phyloP scores from a whole-genome alignment of 2,113 vertebrate genomes.

The Dasyprocta punctata region DNA sequence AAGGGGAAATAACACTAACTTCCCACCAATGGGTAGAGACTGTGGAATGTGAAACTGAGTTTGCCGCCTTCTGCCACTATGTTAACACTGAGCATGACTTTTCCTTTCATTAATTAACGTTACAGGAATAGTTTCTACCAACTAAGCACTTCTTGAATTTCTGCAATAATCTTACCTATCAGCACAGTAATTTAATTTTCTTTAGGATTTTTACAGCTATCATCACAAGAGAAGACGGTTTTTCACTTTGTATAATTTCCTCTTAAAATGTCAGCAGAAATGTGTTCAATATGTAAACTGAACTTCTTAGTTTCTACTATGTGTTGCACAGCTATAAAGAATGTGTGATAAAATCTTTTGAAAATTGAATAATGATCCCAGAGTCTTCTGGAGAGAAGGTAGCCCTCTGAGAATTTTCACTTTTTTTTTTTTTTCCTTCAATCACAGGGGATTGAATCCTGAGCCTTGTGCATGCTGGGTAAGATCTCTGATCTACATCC shows the following conservation, averaged over 20 bases:
- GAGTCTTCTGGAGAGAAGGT: neutral
- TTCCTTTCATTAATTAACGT: neutral
- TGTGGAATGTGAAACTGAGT: neutral
- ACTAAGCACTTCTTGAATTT: neutral
- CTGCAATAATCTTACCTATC: neutral
- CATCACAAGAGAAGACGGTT: neutral
- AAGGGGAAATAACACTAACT: neutral
- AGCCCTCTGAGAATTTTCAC: neutral
- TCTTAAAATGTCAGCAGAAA: neutral
- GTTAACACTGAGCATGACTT: neutral
- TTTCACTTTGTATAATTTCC: conserved; percentile 1
- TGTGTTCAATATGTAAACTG: neutral
- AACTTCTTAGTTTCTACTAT: neutral
- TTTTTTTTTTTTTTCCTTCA: too few relatives aligned
- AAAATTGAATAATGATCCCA: neutral
- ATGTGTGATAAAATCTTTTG: neutral
- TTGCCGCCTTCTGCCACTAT: neutral
- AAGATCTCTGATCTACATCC: neutral
- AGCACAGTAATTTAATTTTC: neutral
- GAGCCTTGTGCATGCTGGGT: neutral
- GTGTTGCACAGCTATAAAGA: neutral
- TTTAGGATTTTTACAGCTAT: neutral
- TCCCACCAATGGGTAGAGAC: neutral
- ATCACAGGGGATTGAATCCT: neutral
- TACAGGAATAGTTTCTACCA: neutral